Conservation (phyloP, 2,797 vertebrate species). For the Cygnus olor region DNA sequence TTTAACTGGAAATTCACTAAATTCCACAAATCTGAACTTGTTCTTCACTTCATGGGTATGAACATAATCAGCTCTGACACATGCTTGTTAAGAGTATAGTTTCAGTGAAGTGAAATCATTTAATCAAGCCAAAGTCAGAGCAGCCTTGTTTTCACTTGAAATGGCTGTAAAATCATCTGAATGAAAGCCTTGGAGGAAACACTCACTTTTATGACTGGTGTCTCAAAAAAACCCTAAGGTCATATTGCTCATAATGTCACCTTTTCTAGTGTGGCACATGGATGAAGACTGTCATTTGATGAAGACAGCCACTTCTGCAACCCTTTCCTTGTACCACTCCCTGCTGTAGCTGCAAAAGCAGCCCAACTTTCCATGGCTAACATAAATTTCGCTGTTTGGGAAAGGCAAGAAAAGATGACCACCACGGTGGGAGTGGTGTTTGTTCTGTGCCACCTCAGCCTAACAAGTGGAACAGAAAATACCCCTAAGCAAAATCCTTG, state of each 20-base stretch:
- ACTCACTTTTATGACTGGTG: background rate
- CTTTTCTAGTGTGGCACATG: background rate
- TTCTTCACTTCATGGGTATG: background rate
- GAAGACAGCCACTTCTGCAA: no score
- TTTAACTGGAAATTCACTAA: background rate
- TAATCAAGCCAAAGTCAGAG: background rate
- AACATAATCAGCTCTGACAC: background rate
- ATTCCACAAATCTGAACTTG: background rate
- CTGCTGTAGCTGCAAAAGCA: background rate
- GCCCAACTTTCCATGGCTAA: background rate
- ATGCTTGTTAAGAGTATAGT: background rate
- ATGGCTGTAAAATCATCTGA: background rate
- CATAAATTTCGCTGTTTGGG: background rate
- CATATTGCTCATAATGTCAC: background rate
- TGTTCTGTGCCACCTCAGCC: background rate
- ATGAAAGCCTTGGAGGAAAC: background rate
- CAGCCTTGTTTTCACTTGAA: background rate
- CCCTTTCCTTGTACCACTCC: background rate
- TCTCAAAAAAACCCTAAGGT: background rate
- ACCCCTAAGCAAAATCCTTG: background rate
- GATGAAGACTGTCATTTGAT: background rate
- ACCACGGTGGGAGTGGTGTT: fast-evolving
- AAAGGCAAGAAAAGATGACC: background rate
- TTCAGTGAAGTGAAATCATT: background rate
- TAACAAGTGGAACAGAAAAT: background rate